Conservation (phyloP, 2,888 invertebrate genomes). For the Tenodera sinensis region DNA sequence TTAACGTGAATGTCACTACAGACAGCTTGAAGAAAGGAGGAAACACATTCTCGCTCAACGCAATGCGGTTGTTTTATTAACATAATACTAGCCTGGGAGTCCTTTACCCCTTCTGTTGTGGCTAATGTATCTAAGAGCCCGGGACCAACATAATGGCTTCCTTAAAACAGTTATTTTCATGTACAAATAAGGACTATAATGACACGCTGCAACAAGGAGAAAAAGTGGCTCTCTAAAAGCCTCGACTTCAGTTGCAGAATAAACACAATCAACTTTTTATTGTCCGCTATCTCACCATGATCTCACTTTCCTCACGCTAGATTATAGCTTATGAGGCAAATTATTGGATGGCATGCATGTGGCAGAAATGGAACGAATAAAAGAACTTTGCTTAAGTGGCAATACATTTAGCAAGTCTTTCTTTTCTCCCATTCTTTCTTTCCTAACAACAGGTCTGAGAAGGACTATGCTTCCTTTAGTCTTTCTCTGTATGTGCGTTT, state of each 20-base stretch:
- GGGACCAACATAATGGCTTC: background rate
- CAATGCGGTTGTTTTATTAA: background rate
- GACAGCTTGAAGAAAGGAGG: no score
- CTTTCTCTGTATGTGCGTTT: no score
- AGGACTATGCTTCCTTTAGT: no score
- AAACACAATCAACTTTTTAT: background rate
- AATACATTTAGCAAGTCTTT: background rate
- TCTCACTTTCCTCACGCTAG: background rate
- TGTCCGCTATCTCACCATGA: background rate
- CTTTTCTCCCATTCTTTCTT: background rate
- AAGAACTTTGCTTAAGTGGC: background rate
- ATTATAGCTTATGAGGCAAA: background rate
- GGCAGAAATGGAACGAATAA: background rate
- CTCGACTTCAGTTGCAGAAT: background rate
- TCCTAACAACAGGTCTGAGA: background rate
- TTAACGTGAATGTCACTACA: no score
- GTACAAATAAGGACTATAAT: constrained; percentile 7
- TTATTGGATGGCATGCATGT: background rate
- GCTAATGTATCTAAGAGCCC: background rate
- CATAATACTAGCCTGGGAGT: background rate
- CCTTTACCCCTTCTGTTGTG: background rate
- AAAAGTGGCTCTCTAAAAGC: background rate
- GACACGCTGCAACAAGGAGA: background rate
- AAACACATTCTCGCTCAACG: no score
- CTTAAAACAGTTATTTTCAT: constrained; percentile 12